Evolutionary conservation across 2,113 vertebrate genomes (phyloP).

Genomic region (Stomatorhinus ivindoensis): DNA sequence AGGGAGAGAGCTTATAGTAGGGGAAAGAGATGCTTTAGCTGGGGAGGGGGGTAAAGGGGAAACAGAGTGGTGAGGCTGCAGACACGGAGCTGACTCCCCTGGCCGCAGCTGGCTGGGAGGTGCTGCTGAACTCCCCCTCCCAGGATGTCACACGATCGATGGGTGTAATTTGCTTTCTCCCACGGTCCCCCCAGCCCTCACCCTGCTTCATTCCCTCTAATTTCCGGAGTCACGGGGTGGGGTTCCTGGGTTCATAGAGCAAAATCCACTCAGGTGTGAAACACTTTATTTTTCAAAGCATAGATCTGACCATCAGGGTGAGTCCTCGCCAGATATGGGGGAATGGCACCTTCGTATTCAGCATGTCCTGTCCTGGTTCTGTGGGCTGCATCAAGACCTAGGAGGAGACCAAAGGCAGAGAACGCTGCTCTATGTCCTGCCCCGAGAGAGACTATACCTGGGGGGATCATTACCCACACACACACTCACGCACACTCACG

Average conservation of each 20-base stretch:
- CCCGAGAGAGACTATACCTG: not conserved
- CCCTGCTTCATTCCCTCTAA: not conserved
- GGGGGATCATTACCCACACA: not conserved
- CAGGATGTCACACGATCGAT: conserved; percentile 28
- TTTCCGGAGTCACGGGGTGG: conserved; percentile 23
- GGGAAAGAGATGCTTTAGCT: not conserved
- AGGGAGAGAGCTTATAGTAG: not conserved
- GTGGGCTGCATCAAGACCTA: not conserved
- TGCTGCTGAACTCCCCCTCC: not conserved
- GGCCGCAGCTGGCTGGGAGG: not conserved
- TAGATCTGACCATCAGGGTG: not conserved
- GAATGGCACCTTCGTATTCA: not conserved
- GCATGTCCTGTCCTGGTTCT: not conserved
- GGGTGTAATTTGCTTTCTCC: conserved; percentile 31
- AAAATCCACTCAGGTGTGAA: conserved; percentile 1
- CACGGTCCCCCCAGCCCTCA: conserved; percentile 1
- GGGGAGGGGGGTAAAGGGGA: not conserved
- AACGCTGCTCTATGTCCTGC: not conserved
- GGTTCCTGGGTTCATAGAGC: not conserved
- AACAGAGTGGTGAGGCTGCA: not conserved
- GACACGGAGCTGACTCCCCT: not conserved
- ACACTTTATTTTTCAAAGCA: not conserved
- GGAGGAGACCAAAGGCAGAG: not conserved
- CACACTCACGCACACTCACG: not conserved
- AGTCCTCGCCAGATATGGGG: not conserved